Evolutionary conservation across 2,113 vertebrate species (phyloP).

Genomic region (Grammomys dolichurus): DNA sequence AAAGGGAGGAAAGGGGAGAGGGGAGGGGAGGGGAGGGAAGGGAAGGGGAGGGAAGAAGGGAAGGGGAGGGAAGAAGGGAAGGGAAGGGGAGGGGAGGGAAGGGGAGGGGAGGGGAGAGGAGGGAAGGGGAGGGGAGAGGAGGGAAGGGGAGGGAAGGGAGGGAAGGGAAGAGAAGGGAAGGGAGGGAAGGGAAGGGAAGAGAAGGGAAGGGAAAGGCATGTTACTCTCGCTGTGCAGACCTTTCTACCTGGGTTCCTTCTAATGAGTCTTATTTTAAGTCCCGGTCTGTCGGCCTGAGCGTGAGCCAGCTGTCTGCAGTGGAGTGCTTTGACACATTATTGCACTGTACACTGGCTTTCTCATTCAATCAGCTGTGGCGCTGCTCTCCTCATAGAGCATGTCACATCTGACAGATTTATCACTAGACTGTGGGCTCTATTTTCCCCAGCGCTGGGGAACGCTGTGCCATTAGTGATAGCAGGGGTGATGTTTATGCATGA

Average conservation of each 20-base stretch:
- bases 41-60: not conserved
- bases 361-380: conserved; percentile 84
- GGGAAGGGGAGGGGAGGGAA: no score
- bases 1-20: no score
- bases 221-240: not conserved
- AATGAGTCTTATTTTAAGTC: conserved; percentile 59
- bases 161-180: no score
- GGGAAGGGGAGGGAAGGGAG: no score
- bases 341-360: conserved; percentile 74
- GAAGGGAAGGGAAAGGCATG: no score
- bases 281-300: conserved; percentile 62
- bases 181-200: accelerated
- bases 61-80: no score
- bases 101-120: accelerated
- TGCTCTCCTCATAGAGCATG: conserved; percentile 81
- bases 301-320: conserved; percentile 63
- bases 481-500: conserved; percentile 82
- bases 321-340: conserved; percentile 79
- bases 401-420: conserved; percentile 87
- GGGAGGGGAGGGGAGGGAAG: no score
- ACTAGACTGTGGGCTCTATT: conserved; percentile 83
- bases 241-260: conserved; percentile 68
- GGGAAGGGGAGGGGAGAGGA: no score
- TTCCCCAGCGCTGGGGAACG: conserved; percentile 76
- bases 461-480: conserved; percentile 81